Base-by-base conservation (phyloP, 2,888 invertebrate genomes). In the Salticus scenicus region DNA sequence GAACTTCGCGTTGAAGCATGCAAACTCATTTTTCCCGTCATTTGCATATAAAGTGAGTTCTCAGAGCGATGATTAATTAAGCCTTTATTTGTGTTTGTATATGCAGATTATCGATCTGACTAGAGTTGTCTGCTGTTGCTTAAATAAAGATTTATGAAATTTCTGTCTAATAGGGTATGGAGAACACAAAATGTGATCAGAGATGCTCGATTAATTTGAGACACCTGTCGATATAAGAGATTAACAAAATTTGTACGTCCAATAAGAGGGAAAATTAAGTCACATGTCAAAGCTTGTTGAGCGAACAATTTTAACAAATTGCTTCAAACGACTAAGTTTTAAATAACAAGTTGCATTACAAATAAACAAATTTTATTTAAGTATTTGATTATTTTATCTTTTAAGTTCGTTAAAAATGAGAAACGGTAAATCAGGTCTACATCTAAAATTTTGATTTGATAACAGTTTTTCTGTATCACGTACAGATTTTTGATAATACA, bases 141-240 rank as follows among this genome's bases (percentile, higher is more conserved):
- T n/a, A n/a, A n/a, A 71, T 72, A 51, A 72, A 79, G 64, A 79
- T 79, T 79, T 72, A 79, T 79, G 72, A 41, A 64, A 64, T 64
- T 27, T 64, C 42, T n/a, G 24, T n/a, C 57, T 57, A 24, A 24
- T 20, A 57, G 57, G 24, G 57, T 57, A 24, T 12, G 57, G 57
- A 31, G 73, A 80, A 69, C 47, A 31, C 74, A 81, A 81, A 75
- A 57, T 74, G 63, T 42, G 74, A 81, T 81, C 81, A 64, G 70
- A 37, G 64, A 10, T 69, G 12, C 28, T n/a, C 33, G 28, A 81
- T 81, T 81, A 75, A 81, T 81, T 81, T 75, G 30, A 30, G 28
- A 42, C 69, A 42, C 42, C 67, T 81, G 81, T 69, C 81, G 57
- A 81, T 81, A 81, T 70, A 74, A 57, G 66, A 41, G 47, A n/a